Conservation (phyloP, 1,140 invertebrate species). For the Heliconius eleuchia region DNA sequence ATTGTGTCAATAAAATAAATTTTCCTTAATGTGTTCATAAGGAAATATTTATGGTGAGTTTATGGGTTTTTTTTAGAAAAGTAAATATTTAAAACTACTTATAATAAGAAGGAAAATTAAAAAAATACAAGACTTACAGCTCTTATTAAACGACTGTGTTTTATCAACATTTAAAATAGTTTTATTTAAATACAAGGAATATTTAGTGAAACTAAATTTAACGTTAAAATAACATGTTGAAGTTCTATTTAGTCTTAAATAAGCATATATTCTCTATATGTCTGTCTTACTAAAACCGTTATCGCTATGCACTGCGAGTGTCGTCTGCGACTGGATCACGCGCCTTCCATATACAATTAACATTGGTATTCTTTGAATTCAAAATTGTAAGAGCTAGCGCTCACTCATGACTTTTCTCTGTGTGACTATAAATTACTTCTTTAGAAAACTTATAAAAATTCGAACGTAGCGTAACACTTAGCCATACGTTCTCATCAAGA, state of each 20-base stretch:
- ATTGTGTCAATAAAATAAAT: neutral
- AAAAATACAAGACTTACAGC: neutral
- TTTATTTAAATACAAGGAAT: neutral
- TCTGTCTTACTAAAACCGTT: neutral
- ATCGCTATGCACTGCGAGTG: slow-evolving; percentile 2
- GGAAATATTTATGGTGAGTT: neutral
- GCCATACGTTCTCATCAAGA: no score
- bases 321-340: slow-evolving; percentile 3
- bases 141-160: no score
- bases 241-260: slow-evolving; percentile 15
- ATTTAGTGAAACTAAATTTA: neutral
- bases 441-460: no score
- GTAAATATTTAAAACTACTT: neutral
- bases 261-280: neutral
- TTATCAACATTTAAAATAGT: neutral
- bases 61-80: neutral
- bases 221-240: slow-evolving; percentile 17
- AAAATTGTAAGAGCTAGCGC: no score
- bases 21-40: neutral
- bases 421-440: no score
- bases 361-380: neutral
- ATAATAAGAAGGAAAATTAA: neutral
- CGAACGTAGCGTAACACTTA: no score
- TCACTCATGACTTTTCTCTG: neutral
- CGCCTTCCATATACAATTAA: slow-evolving; percentile 14